Percentiles rank a stretch among this genome's conserved stretches.
These are phyloP conservation scores for Sepioteuthis lessoniana DNA, from an alignment of 2,888 invertebrate genomes.

Conservation along the genomic window DNA sequence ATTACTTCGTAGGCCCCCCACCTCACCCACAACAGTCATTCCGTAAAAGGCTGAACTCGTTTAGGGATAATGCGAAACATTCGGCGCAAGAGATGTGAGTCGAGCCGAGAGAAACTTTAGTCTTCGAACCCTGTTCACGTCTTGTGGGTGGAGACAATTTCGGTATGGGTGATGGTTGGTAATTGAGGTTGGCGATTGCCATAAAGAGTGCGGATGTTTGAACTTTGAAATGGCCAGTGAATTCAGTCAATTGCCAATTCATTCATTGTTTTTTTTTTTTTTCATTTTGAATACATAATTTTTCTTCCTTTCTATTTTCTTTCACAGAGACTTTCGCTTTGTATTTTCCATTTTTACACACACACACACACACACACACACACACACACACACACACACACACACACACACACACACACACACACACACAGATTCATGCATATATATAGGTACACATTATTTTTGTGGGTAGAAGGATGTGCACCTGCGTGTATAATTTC, in stretches of 20 bases:
- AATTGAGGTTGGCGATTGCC: background rate
- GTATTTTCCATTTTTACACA: too few species aligned
- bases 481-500: too few species aligned
- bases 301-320: background rate
- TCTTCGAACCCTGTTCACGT: background rate
- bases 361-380: too few species aligned
- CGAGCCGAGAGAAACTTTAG: too few species aligned
- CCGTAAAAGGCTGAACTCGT: background rate
- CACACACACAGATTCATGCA: background rate
- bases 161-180: background rate
- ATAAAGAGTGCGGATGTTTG: background rate
- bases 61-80: background rate
- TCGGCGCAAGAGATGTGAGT: background rate
- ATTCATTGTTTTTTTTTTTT: background rate
- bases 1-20: background rate
- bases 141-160: background rate
- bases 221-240: background rate
- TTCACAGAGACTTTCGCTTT: background rate
- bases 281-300: background rate
- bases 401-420: too few species aligned
- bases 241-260: background rate
- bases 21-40: background rate
- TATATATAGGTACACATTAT: background rate
- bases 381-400: too few species aligned
- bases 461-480: too few species aligned